phyloP scores from a whole-genome alignment of 2,113 vertebrate genomes.

The Seriola rivoliana region DNA sequence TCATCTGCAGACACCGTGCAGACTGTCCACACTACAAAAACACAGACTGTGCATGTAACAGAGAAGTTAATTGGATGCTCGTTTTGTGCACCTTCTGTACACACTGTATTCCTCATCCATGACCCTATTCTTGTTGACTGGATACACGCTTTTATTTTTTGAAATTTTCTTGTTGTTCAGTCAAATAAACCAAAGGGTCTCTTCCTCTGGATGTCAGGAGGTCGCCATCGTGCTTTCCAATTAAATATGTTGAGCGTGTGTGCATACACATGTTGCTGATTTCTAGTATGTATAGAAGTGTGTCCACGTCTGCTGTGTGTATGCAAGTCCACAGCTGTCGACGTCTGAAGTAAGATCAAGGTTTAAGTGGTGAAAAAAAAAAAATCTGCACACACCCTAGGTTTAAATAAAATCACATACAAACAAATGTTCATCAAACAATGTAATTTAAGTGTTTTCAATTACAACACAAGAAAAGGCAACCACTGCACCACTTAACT shows the following conservation, averaged over 20 bases:
- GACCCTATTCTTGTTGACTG: too few species aligned
- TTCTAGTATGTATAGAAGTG: not conserved
- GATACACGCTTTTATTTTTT: too few species aligned
- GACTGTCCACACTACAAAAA: too few species aligned
- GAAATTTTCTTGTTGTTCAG: too few species aligned
- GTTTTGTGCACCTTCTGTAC: not conserved
- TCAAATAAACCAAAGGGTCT: too few species aligned
- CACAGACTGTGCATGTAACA: too few species aligned
- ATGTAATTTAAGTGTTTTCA: not conserved
- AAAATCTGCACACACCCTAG: not conserved
- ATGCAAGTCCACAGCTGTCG: not conserved
- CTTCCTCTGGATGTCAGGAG: too few species aligned
- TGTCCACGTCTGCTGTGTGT: not conserved
- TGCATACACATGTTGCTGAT: not conserved
- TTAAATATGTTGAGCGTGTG: not conserved
- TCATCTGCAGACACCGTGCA: too few species aligned
- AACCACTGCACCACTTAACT: not conserved
- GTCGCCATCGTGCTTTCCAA: too few species aligned
- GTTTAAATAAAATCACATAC: not conserved
- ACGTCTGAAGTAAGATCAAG: too few species aligned
- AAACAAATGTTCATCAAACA: not conserved
- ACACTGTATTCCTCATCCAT: too few species aligned
- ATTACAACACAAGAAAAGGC: not conserved
- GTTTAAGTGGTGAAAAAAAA: too few species aligned
- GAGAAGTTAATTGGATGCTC: not conserved